phyloP scores from a whole-genome alignment of 2,888 invertebrate genomes.

The Cremastinae sp. region DNA sequence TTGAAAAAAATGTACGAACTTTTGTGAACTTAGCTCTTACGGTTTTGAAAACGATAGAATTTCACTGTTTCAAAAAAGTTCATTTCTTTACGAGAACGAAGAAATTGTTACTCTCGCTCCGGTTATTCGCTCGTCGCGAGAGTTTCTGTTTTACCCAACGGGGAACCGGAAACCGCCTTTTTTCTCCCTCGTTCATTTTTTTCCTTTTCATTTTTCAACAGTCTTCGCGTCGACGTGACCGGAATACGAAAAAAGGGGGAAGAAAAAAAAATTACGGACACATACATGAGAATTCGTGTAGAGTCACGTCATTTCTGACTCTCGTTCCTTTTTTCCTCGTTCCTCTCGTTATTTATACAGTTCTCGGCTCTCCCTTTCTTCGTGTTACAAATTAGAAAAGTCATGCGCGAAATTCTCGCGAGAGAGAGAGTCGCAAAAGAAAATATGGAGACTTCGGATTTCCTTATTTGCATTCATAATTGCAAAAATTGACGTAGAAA shows the following conservation, averaged over 20 bases:
- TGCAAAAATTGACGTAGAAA: neutral
- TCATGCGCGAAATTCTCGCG: neutral
- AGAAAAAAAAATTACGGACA: conserved; percentile 7
- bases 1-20: too few relatives aligned
- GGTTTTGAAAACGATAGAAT: too few relatives aligned
- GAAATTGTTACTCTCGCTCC: neutral
- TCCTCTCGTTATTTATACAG: conserved; percentile 35
- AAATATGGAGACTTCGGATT: too few relatives aligned
- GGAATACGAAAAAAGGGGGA: conserved; percentile 23
- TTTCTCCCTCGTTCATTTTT: conserved; percentile 13
- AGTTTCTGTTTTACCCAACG: neutral
- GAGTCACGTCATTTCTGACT: conserved; percentile 37
- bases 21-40: too few relatives aligned
- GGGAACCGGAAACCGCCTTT: conserved; percentile 43
- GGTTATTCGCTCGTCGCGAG: conserved; percentile 12
- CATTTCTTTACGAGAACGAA: neutral
- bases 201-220: conserved; percentile 16
- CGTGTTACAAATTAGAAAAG: conserved; percentile 28
- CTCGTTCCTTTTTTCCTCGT: neutral
- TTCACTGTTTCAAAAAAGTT: neutral
- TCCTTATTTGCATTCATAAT: neutral
- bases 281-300: neutral
- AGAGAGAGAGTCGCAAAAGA: neutral
- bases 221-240: neutral
- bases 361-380: neutral